Conservation (phyloP, 2,888 invertebrate genomes). For the Callyntrura guangdongensis region DNA sequence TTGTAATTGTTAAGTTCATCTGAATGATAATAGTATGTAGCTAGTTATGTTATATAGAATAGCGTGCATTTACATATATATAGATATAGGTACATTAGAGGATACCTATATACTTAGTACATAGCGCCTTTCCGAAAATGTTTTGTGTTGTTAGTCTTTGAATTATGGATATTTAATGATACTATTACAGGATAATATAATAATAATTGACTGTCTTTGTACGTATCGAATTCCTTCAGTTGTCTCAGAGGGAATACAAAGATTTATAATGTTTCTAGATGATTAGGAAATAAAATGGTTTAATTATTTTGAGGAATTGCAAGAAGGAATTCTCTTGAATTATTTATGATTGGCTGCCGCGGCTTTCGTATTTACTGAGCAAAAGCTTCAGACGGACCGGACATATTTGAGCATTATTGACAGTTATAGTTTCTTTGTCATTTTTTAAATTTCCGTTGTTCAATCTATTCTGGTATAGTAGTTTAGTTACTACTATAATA, state of each 20-base stretch:
- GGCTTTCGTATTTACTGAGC: background rate
- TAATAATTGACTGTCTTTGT: constrained; percentile 76
- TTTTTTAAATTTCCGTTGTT: too few relatives aligned
- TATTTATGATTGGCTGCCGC: background rate
- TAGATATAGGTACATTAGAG: background rate
- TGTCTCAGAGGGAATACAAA: constrained; percentile 75
- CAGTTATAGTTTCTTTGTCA: too few relatives aligned
- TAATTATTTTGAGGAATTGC: constrained; percentile 70
- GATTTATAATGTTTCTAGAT: constrained; percentile 77
- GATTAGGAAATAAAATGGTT: constrained; percentile 75
- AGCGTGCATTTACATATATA: constrained; percentile 69
- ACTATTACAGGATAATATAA: constrained; percentile 42
- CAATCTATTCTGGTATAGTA: too few relatives aligned
- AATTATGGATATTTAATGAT: constrained; percentile 34
- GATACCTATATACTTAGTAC: background rate
- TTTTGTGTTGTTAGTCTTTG: constrained; percentile 63
- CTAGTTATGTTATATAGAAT: constrained; percentile 47
- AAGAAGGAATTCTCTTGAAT: background rate
- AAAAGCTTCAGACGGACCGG: too few relatives aligned
- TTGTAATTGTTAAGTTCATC: constrained; percentile 20
- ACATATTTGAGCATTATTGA: too few relatives aligned
- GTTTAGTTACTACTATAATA: too few relatives aligned
- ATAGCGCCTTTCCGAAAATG: constrained; percentile 69
- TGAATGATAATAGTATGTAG: constrained; percentile 37
- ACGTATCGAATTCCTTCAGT: constrained; percentile 77